Evolutionary conservation across 2,113 vertebrate species (phyloP).

Genomic region (Neogale vison): DNA sequence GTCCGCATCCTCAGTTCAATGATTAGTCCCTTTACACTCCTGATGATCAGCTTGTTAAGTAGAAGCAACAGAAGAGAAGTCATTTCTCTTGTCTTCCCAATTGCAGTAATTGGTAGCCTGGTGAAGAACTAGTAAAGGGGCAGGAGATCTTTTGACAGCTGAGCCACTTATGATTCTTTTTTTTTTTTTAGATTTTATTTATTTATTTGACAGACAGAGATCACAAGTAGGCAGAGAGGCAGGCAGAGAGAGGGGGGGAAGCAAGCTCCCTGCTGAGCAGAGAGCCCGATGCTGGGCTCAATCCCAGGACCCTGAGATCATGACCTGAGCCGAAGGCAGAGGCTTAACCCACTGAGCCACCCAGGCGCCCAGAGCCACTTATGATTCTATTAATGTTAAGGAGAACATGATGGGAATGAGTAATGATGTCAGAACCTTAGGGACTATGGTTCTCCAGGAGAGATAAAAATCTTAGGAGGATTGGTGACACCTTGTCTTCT

Average conservation of each 20-base stretch:
- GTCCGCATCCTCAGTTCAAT: neutral
- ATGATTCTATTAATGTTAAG: too few species aligned
- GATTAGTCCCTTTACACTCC: neutral
- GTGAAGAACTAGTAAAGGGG: neutral
- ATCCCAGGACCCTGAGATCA: too few species aligned
- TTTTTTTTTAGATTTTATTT: too few species aligned
- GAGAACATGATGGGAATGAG: neutral
- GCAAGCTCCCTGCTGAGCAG: too few species aligned
- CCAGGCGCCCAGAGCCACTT: too few species aligned
- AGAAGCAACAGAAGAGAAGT: neutral
- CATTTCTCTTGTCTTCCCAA: neutral
- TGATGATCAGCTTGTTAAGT: neutral
- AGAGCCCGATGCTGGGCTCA: too few species aligned
- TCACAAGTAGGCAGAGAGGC: too few species aligned
- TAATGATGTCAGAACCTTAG: neutral
- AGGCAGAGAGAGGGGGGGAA: too few species aligned
- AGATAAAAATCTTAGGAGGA: neutral
- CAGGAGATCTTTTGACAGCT: neutral
- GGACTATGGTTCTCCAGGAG: neutral
- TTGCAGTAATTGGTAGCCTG: neutral
- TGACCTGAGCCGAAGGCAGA: too few species aligned
- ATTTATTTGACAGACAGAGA: too few species aligned
- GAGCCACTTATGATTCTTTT: neutral
- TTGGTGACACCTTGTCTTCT: neutral
- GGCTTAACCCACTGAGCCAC: too few species aligned